A percentile compares a stretch with the other conserved stretches of the same genome.
Conservation (phyloP, 2,113 vertebrate genomes). For the Odocoileus hemionus region DNA sequence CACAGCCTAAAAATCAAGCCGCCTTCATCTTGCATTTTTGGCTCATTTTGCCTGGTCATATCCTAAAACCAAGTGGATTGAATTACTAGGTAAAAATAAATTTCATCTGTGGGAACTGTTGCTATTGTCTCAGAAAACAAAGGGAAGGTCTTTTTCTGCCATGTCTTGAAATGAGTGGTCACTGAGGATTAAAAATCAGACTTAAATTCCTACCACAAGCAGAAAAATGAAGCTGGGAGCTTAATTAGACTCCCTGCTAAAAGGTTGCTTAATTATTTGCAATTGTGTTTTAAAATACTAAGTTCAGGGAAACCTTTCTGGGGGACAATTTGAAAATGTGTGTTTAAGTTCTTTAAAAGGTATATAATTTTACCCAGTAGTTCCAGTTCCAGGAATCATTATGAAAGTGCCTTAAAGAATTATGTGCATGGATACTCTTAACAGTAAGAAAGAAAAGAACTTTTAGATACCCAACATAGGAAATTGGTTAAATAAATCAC, state of each 20-base stretch:
- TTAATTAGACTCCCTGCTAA: conserved; percentile 24
- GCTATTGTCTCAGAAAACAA: conserved; percentile 67
- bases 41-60: conserved; percentile 76
- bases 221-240: background rate
- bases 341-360: conserved; percentile 37
- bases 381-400: conserved; percentile 5
- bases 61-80: conserved; percentile 79
- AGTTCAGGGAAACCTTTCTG: background rate
- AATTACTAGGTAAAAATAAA: conserved; percentile 81
- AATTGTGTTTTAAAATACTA: conserved; percentile 48
- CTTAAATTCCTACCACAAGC: background rate
- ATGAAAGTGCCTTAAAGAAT: background rate
- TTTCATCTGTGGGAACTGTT: conserved; percentile 73
- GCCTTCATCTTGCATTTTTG: conserved; percentile 80
- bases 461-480: conserved; percentile 11
- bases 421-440: conserved; percentile 14
- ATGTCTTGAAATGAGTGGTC: background rate
- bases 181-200: conserved; percentile 14
- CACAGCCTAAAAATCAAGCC: conserved; percentile 70
- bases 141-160: conserved; percentile 55
- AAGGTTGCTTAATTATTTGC: conserved; percentile 25
- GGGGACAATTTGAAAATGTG: conserved; percentile 30
- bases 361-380: conserved; percentile 41
- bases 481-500: conserved; percentile 25
- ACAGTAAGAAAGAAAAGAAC: background rate